A percentile compares a stretch with the other conserved stretches of the same genome.
Conservation (phyloP, 1,140 invertebrate species). For the Drosophila chauvacae region DNA sequence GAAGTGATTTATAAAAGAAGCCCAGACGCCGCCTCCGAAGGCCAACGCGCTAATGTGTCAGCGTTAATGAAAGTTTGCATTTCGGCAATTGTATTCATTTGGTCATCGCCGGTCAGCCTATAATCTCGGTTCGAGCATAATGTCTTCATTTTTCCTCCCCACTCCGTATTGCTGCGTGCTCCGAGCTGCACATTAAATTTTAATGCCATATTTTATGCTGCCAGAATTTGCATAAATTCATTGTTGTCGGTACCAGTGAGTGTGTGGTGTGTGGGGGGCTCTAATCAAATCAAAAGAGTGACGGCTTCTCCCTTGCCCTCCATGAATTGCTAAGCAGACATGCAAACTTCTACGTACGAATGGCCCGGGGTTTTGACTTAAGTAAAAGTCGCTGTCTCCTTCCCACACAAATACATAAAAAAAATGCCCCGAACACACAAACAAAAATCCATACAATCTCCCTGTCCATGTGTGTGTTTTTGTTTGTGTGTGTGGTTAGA, state of each 20-base stretch:
- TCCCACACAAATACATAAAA: slow-evolving; percentile 18
- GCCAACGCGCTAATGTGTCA: slow-evolving; percentile 66
- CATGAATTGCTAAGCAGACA: slow-evolving; percentile 71
- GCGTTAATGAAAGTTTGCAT: slow-evolving; percentile 54
- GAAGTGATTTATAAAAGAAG: slow-evolving; percentile 70
- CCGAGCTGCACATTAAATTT: slow-evolving; percentile 73
- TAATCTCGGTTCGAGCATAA: slow-evolving; percentile 66
- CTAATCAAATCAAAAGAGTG: slow-evolving; percentile 79
- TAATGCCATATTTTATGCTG: slow-evolving; percentile 81
- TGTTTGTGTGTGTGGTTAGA: slow-evolving; percentile 47
- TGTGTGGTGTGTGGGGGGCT: slow-evolving; percentile 23
- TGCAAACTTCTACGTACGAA: slow-evolving; percentile 61
- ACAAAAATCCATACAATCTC: slow-evolving; percentile 25
- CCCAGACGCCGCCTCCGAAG: neutral
- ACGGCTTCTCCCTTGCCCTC: slow-evolving; percentile 33
- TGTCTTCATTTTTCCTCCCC: slow-evolving; percentile 51
- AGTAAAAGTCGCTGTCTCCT: slow-evolving; percentile 24
- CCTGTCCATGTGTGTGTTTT: slow-evolving; percentile 3
- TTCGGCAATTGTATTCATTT: slow-evolving; percentile 15
- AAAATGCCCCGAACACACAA: slow-evolving; percentile 3
- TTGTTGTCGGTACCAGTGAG: slow-evolving; percentile 34
- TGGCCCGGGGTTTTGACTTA: slow-evolving; percentile 24
- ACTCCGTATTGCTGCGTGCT: slow-evolving; percentile 49
- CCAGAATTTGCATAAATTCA: slow-evolving; percentile 78
- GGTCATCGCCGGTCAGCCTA: slow-evolving; percentile 48